phyloP scores from a whole-genome alignment of 1,140 invertebrate genomes.

The Venustaconcha ellipsiformis region DNA sequence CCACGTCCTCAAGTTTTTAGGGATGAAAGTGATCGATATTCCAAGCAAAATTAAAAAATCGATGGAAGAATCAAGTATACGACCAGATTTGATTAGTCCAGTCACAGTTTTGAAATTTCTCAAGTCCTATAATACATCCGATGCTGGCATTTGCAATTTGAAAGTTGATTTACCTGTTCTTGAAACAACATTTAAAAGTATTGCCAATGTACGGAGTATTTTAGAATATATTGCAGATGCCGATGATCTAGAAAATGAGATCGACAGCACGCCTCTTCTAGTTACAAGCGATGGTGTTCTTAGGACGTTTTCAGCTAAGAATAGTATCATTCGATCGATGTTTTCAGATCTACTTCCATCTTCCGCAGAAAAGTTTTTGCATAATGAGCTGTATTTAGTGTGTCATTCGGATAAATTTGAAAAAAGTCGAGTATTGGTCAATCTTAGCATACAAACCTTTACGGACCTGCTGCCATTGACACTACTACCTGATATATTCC shows the following conservation, averaged over 20 bases:
- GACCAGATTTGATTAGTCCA: background rate
- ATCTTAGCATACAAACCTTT: conserved; percentile 9
- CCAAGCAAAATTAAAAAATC: conserved; percentile 7
- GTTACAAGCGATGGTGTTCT: conserved; percentile 16
- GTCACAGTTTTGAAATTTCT: conserved; percentile 20
- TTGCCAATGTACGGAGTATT: background rate
- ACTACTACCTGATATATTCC: no score
- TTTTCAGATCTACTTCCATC: conserved; percentile 1
- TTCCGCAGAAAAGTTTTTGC: conserved; percentile 4
- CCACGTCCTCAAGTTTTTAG: conserved; percentile 17
- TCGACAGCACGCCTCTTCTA: conserved; percentile 8
- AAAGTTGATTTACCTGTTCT: conserved; percentile 3
- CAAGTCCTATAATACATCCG: conserved; percentile 7
- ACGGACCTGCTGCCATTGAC: background rate
- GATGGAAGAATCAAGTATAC: conserved; percentile 12
- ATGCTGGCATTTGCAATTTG: conserved; percentile 6
- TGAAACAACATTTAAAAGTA: conserved; percentile 6
- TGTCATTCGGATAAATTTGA: background rate
- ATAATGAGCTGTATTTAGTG: background rate
- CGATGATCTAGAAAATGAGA: background rate
- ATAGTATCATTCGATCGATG: background rate
- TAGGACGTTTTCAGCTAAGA: background rate
- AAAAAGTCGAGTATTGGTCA: background rate
- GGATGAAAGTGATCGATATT: conserved; percentile 30
- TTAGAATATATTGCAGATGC: background rate